These are phyloP conservation scores for Agrilus biguttatus DNA, from an alignment of 2,888 invertebrate species.

Conservation along the genomic window DNA sequence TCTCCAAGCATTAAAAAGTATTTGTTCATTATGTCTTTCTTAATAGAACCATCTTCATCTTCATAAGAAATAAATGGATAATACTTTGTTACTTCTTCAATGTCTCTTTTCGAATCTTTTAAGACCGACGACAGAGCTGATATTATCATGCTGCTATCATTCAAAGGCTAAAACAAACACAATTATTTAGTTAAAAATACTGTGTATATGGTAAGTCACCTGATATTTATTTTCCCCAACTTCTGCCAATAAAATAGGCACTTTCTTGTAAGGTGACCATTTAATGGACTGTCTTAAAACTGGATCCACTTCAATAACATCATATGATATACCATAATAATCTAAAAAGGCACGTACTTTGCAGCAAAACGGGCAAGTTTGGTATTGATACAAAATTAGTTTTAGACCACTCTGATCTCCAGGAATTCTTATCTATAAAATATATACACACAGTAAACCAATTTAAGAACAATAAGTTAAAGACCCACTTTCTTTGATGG, in stretches of 20 bases:
- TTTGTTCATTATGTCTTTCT: slow-evolving; percentile 68
- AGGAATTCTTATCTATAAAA: slow-evolving; percentile 46
- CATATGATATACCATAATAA: slow-evolving; percentile 84
- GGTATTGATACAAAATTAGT: slow-evolving; percentile 86
- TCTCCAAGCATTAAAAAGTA: slow-evolving; percentile 76
- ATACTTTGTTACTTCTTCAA: slow-evolving; percentile 58
- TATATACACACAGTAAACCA: slow-evolving; percentile 3
- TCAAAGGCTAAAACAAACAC: slow-evolving; percentile 51
- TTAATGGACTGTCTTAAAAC: slow-evolving; percentile 80
- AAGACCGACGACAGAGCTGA: slow-evolving; percentile 73
- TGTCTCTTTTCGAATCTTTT: slow-evolving; percentile 38
- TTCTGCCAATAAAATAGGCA: slow-evolving; percentile 75
- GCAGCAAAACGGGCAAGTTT: slow-evolving; percentile 96
- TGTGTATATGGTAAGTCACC: slow-evolving; percentile 24
- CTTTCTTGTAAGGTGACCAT: slow-evolving; percentile 91
- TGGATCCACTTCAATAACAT: slow-evolving; percentile 95
- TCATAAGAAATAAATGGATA: slow-evolving; percentile 59
- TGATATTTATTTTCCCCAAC: slow-evolving; percentile 52
- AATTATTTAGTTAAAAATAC: not conserved
- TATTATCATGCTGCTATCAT: slow-evolving; percentile 89
- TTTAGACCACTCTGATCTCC: slow-evolving; percentile 55
- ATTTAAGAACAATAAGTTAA: not conserved
- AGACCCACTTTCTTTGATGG: slow-evolving; percentile 33
- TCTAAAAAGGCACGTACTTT: slow-evolving; percentile 86
- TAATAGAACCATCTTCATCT: slow-evolving; percentile 52